phyloP scores from a whole-genome alignment of 1,140 invertebrate genomes.

The Pseudomyrmex concolor region DNA sequence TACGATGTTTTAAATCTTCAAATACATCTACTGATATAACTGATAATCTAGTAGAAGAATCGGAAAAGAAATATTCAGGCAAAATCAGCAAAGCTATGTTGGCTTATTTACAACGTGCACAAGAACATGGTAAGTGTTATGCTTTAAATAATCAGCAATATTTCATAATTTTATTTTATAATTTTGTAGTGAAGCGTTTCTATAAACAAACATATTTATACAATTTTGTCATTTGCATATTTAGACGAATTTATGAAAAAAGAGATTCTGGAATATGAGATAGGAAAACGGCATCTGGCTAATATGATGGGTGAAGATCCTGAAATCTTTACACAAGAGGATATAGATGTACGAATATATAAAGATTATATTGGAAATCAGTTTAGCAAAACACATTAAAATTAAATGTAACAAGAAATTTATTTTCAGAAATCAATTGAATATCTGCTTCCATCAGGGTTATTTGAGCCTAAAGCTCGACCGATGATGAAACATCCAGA shows the following conservation, averaged over 20 bases:
- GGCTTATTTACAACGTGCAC: conserved; percentile 93
- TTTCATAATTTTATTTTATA: not conserved
- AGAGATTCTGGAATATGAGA: conserved; percentile 93
- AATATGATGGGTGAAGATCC: conserved; percentile 99
- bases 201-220: not conserved
- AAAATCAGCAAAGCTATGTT: conserved; percentile 94
- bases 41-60: not conserved
- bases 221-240: conserved; percentile 85
- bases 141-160: not conserved
- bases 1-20: conserved; percentile 2
- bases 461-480: conserved; percentile 92
- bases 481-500: conserved; percentile 95
- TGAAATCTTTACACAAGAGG: conserved; percentile 93
- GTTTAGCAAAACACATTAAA: not conserved
- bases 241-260: conserved; percentile 93
- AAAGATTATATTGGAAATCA: conserved; percentile 10
- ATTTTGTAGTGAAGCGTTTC: too few species aligned
- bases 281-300: conserved; percentile 97
- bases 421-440: conserved; percentile 91
- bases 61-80: not conserved
- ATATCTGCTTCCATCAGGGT: conserved; percentile 96
- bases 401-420: conserved; percentile 36
- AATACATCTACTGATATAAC: not conserved
- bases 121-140: conserved; percentile 87
- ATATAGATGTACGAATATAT: conserved; percentile 90